Base-by-base conservation (phyloP, 1,140 invertebrate species). In the Drosophila melanogaster region DNA sequence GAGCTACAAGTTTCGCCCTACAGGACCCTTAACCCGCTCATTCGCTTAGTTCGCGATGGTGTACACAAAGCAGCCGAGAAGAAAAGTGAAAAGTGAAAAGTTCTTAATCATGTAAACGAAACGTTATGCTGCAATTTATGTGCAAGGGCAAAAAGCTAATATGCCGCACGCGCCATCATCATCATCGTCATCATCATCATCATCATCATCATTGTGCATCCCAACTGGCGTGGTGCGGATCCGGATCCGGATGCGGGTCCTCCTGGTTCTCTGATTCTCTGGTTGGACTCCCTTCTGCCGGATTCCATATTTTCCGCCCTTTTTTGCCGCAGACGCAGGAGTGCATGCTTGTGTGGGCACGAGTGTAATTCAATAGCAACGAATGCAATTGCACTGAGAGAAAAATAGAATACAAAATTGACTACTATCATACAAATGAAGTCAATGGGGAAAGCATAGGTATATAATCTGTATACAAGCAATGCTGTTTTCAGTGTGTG, bases 101-200 rank as follows among this genome's bases (percentile, higher is more conserved):
- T 72, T 59, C 38, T 50, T 72, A 72, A 72, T 72, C 69, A 72
- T 72, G 69, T 72, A 72, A 72, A 57, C 54, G 69, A 72, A 72
- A 72, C 69, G 67, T 59, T 71, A 72, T 71, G 69, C 64, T 71
- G 69, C 69, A 72, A 44, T 71, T 72, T 72, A 50, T 59, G 66
- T 59, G 65, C 64, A 41, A 41, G 65, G 53, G 51, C 67, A 46
- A 41, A 41, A 70, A 69, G 67, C 70, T 70, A 70, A 71, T 71
- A 47, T 44, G 51, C 53, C 37, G 65, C 67, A 70, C 64, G 64
- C 64, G 67, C 61, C 66, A 30, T 40, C 51, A 67, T 33, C 33
- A 33, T 6, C 30, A 33, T 4, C 30, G 1, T 6, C 33, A 33
- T 33, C 33, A 33, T 6, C 65, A 44, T 30, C 50, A 65, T 6